phyloP scores from a whole-genome alignment of 2,797 vertebrate species.

The Chloroceryle inda region DNA sequence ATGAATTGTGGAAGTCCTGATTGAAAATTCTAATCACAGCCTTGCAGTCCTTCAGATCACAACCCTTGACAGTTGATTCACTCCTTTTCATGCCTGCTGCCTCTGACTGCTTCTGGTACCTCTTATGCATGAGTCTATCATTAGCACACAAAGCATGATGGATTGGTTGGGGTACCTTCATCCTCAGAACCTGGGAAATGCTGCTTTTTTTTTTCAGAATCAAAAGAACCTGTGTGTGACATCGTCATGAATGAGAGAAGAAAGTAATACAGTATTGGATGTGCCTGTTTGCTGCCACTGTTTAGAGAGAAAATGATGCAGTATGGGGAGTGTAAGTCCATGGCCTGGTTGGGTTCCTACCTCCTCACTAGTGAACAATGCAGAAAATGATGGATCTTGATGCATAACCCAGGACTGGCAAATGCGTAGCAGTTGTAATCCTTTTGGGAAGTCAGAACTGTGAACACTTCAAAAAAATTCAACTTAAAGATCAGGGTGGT shows the following conservation, averaged over 20 bases:
- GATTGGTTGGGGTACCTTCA: slow-evolving; percentile 75
- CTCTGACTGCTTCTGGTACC: slow-evolving; percentile 76
- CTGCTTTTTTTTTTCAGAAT: slow-evolving; percentile 70
- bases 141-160: slow-evolving; percentile 86
- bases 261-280: slow-evolving; percentile 60
- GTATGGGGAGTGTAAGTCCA: slow-evolving; percentile 68
- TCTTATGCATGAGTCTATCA: slow-evolving; percentile 81
- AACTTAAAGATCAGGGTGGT: background rate
- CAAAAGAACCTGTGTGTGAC: slow-evolving; percentile 63
- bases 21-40: slow-evolving; percentile 91
- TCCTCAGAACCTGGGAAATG: slow-evolving; percentile 77
- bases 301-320: slow-evolving; percentile 69
- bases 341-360: background rate
- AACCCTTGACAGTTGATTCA: slow-evolving; percentile 86
- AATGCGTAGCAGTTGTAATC: background rate
- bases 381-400: background rate
- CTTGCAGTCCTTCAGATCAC: slow-evolving; percentile 82
- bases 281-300: slow-evolving; percentile 66
- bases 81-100: slow-evolving; percentile 87
- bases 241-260: slow-evolving; percentile 78
- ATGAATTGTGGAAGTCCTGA: slow-evolving; percentile 78
- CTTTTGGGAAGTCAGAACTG: slow-evolving; percentile 4
- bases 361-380: background rate
- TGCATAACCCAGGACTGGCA: background rate
- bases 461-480: background rate